Evolutionary conservation across 2,888 invertebrate species (phyloP), one percentile per base, ranked within the genome.

Genomic region (Pachymerium ferrugineum): DNA sequence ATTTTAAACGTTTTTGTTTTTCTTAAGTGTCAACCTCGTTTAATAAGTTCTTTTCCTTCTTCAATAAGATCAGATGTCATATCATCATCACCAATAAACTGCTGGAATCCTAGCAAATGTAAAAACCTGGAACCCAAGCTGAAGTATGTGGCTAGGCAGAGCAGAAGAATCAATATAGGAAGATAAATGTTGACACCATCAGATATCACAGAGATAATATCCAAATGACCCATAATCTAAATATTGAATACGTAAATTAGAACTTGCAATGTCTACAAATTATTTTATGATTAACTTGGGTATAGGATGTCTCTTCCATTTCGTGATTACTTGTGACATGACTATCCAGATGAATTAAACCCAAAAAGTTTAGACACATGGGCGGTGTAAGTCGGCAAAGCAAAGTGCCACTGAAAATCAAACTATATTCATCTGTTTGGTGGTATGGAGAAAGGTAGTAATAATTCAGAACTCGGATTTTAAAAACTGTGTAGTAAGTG

Each of bases 141-240:
- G 81, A 95, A 93, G 86, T 94, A 96, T 0, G 97, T 99, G 74
- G 96, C 92, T 74, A 93, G 84, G 80, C 98, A 97, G 78, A 99
- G 89, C 54, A 91, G 87, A 75, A 98, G 87, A 81, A 99, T 97
- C 75, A 93, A 89, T 89, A 98, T 97, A 0, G 99, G 99, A 83
- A 99, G 97, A 85, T 99, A 99, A 74, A 99, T 92, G 84, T 99
- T 99, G 85, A 99, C 98, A 8, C 98, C 98, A 82, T 97, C 93
- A 0, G 97, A 92, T 77, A 99, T 93, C 76, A 99, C 93, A 30
- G 93, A 91, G 74, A 99, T 90, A 0, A 99, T 96, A 83, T 98
- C 97, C 96, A 99, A 94, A 82, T 99, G 98, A 0, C 99, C 99
- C 98, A 99, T 99, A 78, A 97, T 90, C 88, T 90, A 80, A 16